These are phyloP conservation scores for Pogonomyrmex californicus DNA, from an alignment of 1,140 invertebrate genomes.

Conservation along the genomic window DNA sequence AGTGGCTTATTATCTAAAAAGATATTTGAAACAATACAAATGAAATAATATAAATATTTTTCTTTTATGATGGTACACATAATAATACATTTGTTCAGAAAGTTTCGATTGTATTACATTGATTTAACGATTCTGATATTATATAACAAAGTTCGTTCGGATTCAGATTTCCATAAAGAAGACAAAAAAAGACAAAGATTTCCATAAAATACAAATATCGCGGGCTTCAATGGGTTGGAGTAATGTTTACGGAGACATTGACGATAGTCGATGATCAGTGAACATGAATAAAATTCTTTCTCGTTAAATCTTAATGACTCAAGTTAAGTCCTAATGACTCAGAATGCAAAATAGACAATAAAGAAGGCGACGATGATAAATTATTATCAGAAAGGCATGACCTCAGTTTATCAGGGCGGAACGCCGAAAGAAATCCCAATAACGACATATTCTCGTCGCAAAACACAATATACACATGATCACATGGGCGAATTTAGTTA, in stretches of 20 bases:
- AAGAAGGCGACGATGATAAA: constrained; percentile 75
- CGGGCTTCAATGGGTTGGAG: not conserved
- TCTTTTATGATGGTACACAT: not conserved
- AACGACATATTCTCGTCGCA: constrained; percentile 21
- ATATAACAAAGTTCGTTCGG: not conserved
- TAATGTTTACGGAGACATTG: not conserved
- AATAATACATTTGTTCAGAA: not conserved
- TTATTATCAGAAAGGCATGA: constrained; percentile 77
- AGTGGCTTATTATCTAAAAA: constrained; percentile 1
- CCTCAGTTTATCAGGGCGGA: constrained; percentile 67
- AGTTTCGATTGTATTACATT: not conserved
- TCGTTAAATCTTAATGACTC: constrained; percentile 41
- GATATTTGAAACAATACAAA: not conserved
- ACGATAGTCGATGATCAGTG: not conserved
- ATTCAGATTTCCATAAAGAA: too few relatives aligned
- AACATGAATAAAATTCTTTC: constrained; percentile 51
- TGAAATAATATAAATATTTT: not conserved
- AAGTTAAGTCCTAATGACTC: constrained; percentile 62
- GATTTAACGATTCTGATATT: not conserved
- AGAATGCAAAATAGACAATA: constrained; percentile 74
- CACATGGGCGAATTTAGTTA: not conserved
- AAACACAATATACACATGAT: constrained; percentile 11
- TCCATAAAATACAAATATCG: not conserved
- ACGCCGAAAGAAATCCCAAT: constrained; percentile 46
- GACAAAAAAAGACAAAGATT: not conserved